Conservation (phyloP, 2,113 vertebrate species). For the Varanus komodoensis region DNA sequence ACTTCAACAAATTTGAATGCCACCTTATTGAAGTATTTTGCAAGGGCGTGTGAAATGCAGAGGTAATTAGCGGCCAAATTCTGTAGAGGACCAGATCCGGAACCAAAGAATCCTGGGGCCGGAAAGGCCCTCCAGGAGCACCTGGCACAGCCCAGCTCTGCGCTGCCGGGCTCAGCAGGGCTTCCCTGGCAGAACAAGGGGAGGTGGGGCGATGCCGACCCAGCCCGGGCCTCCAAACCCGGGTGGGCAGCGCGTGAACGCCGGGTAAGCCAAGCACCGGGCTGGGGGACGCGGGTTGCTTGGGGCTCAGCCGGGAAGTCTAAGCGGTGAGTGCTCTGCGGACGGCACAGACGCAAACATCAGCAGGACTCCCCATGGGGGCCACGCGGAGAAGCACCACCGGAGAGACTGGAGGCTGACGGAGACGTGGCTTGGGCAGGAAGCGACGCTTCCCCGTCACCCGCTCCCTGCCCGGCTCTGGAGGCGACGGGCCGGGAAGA, state of each 20-base stretch:
- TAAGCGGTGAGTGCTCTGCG: no score
- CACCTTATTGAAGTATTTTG: not conserved
- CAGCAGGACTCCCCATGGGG: not conserved
- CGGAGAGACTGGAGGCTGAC: not conserved
- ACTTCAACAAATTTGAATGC: not conserved
- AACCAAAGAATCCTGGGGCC: no score
- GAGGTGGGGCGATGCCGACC: not conserved
- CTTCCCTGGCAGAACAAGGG: no score
- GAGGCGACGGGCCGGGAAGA: not conserved
- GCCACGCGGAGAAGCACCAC: not conserved
- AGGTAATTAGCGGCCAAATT: not conserved
- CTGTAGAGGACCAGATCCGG: not conserved
- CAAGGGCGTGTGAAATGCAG: not conserved
- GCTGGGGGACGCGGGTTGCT: not conserved
- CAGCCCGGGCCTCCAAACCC: not conserved
- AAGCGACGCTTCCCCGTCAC: accelerated
- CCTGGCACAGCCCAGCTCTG: no score
- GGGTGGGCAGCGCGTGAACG: not conserved
- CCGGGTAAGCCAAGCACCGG: not conserved
- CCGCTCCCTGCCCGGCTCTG: not conserved
- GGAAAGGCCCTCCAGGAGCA: no score
- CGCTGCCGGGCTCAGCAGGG: no score
- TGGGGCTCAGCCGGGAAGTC: not conserved
- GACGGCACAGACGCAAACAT: no score
- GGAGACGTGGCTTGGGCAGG: not conserved